Evolutionary conservation across 2,797 vertebrate species (phyloP).

Genomic region (Alca torda): DNA sequence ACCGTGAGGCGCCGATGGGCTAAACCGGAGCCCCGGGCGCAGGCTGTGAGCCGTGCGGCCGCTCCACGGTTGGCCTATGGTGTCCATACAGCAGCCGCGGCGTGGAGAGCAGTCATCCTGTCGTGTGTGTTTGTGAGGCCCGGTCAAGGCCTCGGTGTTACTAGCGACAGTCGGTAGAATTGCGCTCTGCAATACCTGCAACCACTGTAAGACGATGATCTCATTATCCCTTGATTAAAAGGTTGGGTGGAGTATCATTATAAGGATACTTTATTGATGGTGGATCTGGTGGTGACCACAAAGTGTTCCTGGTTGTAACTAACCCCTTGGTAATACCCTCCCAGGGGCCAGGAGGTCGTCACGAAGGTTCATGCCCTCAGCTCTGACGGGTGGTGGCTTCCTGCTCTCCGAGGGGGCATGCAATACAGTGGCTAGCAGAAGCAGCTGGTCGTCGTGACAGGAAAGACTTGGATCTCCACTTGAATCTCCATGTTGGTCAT

Average conservation of each 20-base stretch:
- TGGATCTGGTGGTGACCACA: not conserved
- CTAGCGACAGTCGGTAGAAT: rapidly evolving
- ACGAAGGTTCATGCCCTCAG: not conserved
- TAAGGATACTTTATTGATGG: not conserved
- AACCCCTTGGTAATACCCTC: not conserved
- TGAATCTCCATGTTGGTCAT: not conserved
- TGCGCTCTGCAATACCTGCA: not conserved
- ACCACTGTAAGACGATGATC: too few species aligned
- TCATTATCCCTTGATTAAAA: not conserved
- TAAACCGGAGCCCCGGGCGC: rapidly evolving
- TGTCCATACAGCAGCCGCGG: rapidly evolving
- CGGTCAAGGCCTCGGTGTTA: rapidly evolving
- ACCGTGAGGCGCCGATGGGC: not conserved
- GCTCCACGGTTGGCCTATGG: rapidly evolving
- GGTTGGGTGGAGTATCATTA: too few species aligned
- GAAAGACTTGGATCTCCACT: not conserved
- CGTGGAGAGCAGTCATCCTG: rapidly evolving
- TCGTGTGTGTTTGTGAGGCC: rapidly evolving
- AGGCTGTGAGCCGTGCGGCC: rapidly evolving
- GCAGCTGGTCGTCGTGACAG: too few species aligned
- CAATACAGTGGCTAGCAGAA: not conserved
- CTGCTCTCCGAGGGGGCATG: not conserved
- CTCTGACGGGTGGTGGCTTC: not conserved
- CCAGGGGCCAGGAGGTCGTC: not conserved
- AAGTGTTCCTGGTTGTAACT: not conserved